Evolutionary conservation across 2,113 vertebrate species (phyloP), one percentile per base, ranked within the genome.

Genomic region (Neopipo cinnamomea): DNA sequence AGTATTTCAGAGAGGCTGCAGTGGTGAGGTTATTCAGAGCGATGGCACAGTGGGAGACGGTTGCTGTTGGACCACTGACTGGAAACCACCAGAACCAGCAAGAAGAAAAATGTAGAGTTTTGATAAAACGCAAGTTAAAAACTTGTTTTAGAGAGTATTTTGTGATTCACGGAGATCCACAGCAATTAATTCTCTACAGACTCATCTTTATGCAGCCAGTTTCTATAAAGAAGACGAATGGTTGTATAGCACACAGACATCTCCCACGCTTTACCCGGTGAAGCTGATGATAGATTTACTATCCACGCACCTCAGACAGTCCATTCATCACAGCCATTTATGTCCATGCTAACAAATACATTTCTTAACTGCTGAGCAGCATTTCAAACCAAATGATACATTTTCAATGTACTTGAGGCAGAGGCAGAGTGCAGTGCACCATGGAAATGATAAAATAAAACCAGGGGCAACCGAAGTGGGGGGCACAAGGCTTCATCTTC

Each of bases 271-370:
- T 52, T 23, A 66, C 17, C 46, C 21, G 0, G 2, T 9, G 59
- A 91, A 67, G 61, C 0, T 41, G 61, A 70, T 67, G 92, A 91
- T 11, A 25, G 77, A 95, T 84, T 59, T 77, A 78, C 15, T 5
- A 56, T 63, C 55, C 5, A 44, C 63, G 21, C 24, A 33, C 52
- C 28, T 63, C 12, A 25, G 87, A 85, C 76, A 88, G 41, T 9
- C n/a, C 88, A 95, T 97, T 89, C 71, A 94, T 97, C 95, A 93
- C 24, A 5, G 23, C 24, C 83, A 55, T 92, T 93, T 94, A 75
- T 5, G 80, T 4, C 42, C 49, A 8, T 2, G 19, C 52, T 62
- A 92, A 89, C 8, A 89, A 80, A 94, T 30, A 42, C 27, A 37
- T 82, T 89, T 83, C 93, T 93, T 56, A 91, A 91, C 47, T 14